Conservation (phyloP, 2,113 vertebrate species). For the Montifringilla adamsi region DNA sequence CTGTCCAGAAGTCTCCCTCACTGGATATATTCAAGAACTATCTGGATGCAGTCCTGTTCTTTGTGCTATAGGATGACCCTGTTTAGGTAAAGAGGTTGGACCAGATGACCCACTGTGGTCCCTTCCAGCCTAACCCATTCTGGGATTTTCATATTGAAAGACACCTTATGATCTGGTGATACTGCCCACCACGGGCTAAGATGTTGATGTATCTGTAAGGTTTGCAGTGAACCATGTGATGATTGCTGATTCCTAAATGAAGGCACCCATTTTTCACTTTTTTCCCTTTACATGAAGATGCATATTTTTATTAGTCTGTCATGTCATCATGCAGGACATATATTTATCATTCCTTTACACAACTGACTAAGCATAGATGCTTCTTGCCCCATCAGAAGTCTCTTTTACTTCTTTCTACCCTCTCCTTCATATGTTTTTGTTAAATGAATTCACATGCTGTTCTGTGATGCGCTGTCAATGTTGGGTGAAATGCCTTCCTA, state of each 20-base stretch:
- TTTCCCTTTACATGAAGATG: not conserved
- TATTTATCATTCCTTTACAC: not conserved
- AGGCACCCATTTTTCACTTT: not conserved
- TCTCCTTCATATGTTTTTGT: conserved; percentile 58
- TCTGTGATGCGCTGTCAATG: conserved; percentile 62
- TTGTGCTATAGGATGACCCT: not conserved
- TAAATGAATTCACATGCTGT: conserved; percentile 35
- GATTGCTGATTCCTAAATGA: not conserved
- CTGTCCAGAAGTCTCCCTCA: not conserved
- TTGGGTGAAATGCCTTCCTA: conserved; percentile 29
- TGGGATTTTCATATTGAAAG: not conserved
- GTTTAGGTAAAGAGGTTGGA: not conserved
- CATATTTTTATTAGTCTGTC: not conserved
- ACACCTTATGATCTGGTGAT: not conserved
- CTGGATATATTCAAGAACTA: not conserved
- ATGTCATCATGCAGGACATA: not conserved
- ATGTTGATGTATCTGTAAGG: not conserved
- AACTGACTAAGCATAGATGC: not conserved
- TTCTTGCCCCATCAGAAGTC: not conserved
- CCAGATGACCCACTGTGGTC: not conserved
- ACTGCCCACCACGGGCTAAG: not conserved
- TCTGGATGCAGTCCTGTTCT: not conserved
- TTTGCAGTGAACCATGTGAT: not conserved
- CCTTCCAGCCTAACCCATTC: not conserved
- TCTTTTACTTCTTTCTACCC: not conserved